Base-by-base conservation (phyloP, 2,113 vertebrate genomes). In the Dipodomys ordii region DNA sequence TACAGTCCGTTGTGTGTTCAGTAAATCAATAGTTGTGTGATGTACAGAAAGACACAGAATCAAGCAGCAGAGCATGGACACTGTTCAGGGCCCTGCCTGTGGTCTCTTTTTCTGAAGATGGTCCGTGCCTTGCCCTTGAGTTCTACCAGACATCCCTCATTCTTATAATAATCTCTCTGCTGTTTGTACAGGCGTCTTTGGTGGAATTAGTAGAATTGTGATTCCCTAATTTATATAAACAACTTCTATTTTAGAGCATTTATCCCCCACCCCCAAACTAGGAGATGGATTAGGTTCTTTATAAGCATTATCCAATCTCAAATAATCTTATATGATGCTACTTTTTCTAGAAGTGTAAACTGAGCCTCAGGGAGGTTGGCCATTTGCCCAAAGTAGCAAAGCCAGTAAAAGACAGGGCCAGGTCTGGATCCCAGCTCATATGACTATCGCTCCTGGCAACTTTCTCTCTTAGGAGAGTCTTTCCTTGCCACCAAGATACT, bases 201-300 rank as follows among this genome's bases (percentile, higher is more conserved):
- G 6, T 22, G 67, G 72, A 27, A 68, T 74, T 82, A 30, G 11
- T 22, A 39, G 71, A 27, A 83, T 64, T 86, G 8, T 32, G 46
- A 53, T 68, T 92, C 57, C 35, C 32, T 71, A 30, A 15, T 80
- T 25, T 83, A 44, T 44, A 35, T 53, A 67, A 92, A 69, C 49
- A 87, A 16, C 44, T 18, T n/a, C n/a, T 35, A 69, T 73, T 23
- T 57, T 32, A 4, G 69, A 87, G 23, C n/a, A 46, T 81, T 72
- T 87, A 49, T 4, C 44, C 71, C 39, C 35, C 35, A 3, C 35
- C 5, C 76, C 30, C 53, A 57, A 80, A 6, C 10, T 27, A 77
- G 62, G 68, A 83, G 87, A 19, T 32, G 6, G 28, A 13, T 44
- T 28, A 79, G 35, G 27, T 83, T 90, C 28, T 91, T 87, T 32